phyloP scores from a whole-genome alignment of 2,888 invertebrate genomes.

The Eurytoma adleriae region DNA sequence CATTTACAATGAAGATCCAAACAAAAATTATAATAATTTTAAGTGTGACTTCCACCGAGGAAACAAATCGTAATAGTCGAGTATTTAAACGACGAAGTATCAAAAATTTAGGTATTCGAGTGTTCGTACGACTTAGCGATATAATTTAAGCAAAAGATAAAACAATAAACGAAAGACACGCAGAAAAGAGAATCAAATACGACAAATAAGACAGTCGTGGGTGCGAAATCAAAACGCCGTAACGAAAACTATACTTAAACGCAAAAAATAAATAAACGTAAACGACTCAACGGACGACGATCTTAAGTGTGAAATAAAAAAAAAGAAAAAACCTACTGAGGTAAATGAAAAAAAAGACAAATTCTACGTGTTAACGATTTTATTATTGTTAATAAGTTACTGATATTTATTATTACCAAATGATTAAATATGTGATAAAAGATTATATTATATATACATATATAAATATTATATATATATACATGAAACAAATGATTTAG shows the following conservation, averaged over 20 bases:
- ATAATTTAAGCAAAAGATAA: not conserved
- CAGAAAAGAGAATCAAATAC: conserved; percentile 1
- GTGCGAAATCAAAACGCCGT: conserved; percentile 10
- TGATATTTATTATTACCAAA: conserved; percentile 69
- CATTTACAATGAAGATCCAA: conserved; percentile 54
- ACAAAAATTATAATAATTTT: conserved; percentile 41
- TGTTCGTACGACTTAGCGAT: not conserved
- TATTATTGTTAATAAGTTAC: conserved; percentile 70
- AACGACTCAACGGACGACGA: conserved; percentile 35
- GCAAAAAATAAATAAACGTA: conserved; percentile 6
- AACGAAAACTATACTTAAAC: conserved; percentile 12
- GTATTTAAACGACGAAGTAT: not conserved
- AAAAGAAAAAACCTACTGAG: conserved; percentile 8
- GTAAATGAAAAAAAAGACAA: conserved; percentile 25
- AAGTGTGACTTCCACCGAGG: conserved; percentile 9
- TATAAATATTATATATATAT: conserved; percentile 58
- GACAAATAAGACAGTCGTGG: not conserved
- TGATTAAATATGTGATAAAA: conserved; percentile 70
- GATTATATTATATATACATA: conserved; percentile 60
- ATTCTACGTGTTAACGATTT: conserved; percentile 60
- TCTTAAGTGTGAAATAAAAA: conserved; percentile 31
- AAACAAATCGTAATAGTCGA: not conserved
- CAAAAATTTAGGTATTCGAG: not conserved
- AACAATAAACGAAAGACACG: conserved; percentile 9
- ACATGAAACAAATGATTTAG: conserved; percentile 66